Base-by-base conservation (phyloP, 2,113 vertebrate species). In the Apus apus region DNA sequence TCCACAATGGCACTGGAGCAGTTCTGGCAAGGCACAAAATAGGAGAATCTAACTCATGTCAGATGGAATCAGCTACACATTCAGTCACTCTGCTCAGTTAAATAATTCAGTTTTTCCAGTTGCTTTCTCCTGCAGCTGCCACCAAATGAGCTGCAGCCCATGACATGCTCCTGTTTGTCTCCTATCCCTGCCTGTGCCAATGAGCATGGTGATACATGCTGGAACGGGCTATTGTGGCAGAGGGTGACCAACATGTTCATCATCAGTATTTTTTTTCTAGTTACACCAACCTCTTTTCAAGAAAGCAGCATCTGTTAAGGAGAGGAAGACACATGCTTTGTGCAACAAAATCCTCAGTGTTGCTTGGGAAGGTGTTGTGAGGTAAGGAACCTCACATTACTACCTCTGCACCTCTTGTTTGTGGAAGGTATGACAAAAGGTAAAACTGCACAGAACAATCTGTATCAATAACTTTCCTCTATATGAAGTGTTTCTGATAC, bases 181-280 rank as follows among this genome's bases (percentile, higher is more conserved):
- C 30, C 14, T 21, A 4, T 57, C 13, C 7, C 38, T 62, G 30
- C 19, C 19, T 66, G 11, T 1, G 3, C n/a, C 15, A 84, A 51
- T 0, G 2, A 89, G 5, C 2, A 1, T 51, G 32, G 61, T 25
- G 58, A 13, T 1, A 1, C 29, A 16, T 5, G 5, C n/a, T 71
- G 67, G 45, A 93, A 65, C 46, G 87, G 51, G 30, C 27, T 18
- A 6, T 1, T 1, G 58, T 1, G 36, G 21, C 36, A 77, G 45
- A 83, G 50, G 15, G 17, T 64, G 51, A 67, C 25, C 22, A 48
- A 74, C 3, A 40, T 16, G 13, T 13, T 54, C 17, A 38, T 15
- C 20, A 8, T 36, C 16, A 18, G 25, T 43, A 13, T 2, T 5
- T 38, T 45, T 58, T 43, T 34, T n/a, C 26, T 62, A 46, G 36